phyloP scores from a whole-genome alignment of 2,888 invertebrate genomes.

The Myopa tessellatipennis region DNA sequence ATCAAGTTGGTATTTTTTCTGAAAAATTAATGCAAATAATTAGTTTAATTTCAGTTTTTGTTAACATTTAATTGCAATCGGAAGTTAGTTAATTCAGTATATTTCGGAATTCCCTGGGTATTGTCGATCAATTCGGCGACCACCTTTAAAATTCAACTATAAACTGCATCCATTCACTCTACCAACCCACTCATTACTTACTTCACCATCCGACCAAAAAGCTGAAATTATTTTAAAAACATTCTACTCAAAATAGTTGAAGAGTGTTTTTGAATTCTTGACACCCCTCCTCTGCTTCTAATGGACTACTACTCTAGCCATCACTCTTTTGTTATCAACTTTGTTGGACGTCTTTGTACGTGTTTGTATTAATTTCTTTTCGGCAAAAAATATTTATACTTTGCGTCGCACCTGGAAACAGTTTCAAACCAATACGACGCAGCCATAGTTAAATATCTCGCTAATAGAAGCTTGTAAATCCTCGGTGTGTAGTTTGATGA shows the following conservation, averaged over 20 bases:
- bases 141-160: background rate
- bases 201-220: background rate
- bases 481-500: background rate
- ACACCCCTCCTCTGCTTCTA: background rate
- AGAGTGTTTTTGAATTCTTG: background rate
- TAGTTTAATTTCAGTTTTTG: constrained; percentile 26
- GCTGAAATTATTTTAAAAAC: background rate
- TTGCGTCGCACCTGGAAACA: background rate
- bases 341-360: too few species aligned
- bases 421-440: too few species aligned
- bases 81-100: constrained; percentile 28
- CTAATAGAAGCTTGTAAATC: background rate
- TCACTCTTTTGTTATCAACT: too few species aligned
- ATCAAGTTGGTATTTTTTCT: background rate
- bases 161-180: background rate
- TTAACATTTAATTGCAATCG: constrained; percentile 30
- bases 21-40: constrained; percentile 28
- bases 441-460: background rate
- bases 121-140: constrained; percentile 8
- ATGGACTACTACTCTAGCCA: too few species aligned
- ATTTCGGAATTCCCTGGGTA: background rate
- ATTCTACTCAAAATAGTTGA: too few species aligned
- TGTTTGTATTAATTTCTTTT: too few species aligned
- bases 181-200: background rate
- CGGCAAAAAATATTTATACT: background rate